Conservation (phyloP, 2,113 vertebrate genomes). For the Gymnorhina tibicen region DNA sequence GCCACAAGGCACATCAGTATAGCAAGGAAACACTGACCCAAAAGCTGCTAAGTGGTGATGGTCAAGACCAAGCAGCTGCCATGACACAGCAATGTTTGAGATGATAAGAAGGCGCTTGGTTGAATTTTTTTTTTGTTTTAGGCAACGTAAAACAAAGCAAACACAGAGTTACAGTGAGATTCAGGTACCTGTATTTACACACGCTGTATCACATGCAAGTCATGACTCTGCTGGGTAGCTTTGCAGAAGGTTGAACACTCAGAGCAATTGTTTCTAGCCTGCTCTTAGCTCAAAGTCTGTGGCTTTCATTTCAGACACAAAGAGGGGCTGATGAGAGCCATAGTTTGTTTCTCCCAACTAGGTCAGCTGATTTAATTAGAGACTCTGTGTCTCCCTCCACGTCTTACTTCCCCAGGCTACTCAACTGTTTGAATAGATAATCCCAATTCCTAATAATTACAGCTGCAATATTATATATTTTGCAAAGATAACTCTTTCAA, state of each 20-base stretch:
- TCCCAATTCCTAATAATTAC: conserved; percentile 41
- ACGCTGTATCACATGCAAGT: background rate
- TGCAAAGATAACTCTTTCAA: background rate
- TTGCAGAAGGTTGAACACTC: background rate
- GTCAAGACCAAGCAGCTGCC: background rate
- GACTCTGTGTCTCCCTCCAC: background rate
- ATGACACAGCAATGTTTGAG: background rate
- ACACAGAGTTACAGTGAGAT: background rate
- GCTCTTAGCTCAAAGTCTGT: background rate
- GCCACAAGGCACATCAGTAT: background rate
- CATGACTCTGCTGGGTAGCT: background rate
- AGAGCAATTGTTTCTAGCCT: background rate
- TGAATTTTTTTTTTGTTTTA: background rate
- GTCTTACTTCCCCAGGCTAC: background rate
- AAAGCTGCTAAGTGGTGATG: background rate
- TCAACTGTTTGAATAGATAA: conserved; percentile 37
- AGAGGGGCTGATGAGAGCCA: background rate
- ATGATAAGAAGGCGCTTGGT: background rate
- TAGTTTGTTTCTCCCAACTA: conserved; percentile 11
- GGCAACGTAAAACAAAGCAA: background rate
- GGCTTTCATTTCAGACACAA: background rate
- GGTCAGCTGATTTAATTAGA: conserved; percentile 40
- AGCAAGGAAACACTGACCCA: background rate
- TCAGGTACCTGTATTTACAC: background rate
- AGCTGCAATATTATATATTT: conserved; percentile 1